Percentiles rank a stretch among this genome's conserved stretches.
These are phyloP conservation scores for Linyphia triangularis DNA, from an alignment of 2,888 invertebrate species.

Conservation along the genomic window DNA sequence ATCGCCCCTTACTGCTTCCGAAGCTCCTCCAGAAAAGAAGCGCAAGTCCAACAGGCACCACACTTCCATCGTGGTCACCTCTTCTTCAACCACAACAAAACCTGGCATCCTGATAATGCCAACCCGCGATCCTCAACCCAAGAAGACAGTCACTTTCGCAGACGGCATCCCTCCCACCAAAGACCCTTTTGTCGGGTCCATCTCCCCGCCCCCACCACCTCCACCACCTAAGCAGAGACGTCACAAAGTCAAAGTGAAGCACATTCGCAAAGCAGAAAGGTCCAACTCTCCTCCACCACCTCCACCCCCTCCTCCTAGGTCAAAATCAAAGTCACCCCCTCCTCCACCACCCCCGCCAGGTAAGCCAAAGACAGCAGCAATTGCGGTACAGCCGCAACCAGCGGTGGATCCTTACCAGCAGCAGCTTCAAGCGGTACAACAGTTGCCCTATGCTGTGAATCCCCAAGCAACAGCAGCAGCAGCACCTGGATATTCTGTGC, in stretches of 20 bases:
- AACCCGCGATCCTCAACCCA: slow-evolving; percentile 56
- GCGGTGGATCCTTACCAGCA: slow-evolving; percentile 65
- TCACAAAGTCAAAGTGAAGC: slow-evolving; percentile 72
- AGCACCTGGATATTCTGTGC: slow-evolving; percentile 67
- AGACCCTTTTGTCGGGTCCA: slow-evolving; percentile 58
- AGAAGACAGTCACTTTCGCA: slow-evolving; percentile 77
- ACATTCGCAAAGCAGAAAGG: slow-evolving; percentile 38
- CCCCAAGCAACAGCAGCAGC: slow-evolving; percentile 39
- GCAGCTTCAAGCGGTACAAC: slow-evolving; percentile 53
- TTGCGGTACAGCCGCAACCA: neutral
- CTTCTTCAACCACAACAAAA: slow-evolving; percentile 69
- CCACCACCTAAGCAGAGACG: slow-evolving; percentile 69
- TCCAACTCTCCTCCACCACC: slow-evolving; percentile 57
- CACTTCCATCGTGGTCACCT: neutral
- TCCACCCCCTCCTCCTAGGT: slow-evolving; percentile 65
- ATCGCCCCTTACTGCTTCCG: neutral
- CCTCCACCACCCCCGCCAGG: slow-evolving; percentile 41
- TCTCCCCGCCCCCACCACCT: slow-evolving; percentile 72
- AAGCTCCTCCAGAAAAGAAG: slow-evolving; percentile 17
- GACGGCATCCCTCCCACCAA: slow-evolving; percentile 76
- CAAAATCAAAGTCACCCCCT: slow-evolving; percentile 50
- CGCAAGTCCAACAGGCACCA: slow-evolving; percentile 15
- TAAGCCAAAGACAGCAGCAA: slow-evolving; percentile 26
- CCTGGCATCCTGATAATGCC: slow-evolving; percentile 76
- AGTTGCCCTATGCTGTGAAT: slow-evolving; percentile 29